Conservation (phyloP, 2,888 invertebrate species). For the Amiota mariae region DNA sequence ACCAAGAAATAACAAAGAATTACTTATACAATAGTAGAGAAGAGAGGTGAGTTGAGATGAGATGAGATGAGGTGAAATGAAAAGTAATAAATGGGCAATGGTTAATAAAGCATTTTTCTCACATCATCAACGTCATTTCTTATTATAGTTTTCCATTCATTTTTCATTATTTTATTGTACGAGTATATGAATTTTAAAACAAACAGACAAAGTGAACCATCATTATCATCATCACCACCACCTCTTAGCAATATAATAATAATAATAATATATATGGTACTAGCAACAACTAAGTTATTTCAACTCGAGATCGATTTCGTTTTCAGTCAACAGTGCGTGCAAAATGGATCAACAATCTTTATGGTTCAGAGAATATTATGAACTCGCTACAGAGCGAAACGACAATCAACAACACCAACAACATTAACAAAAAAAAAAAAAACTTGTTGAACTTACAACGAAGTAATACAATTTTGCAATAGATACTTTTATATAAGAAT, state of each 20-base stretch:
- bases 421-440: background rate
- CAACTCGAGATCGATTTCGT: slow-evolving; percentile 52
- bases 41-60: too few species aligned
- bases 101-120: slow-evolving; percentile 60
- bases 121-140: slow-evolving; percentile 53
- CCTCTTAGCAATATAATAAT: too few species aligned
- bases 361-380: slow-evolving; percentile 47
- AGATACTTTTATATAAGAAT: background rate
- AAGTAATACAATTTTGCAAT: slow-evolving; percentile 41
- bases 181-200: background rate
- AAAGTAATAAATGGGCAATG: too few species aligned
- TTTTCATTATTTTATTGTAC: slow-evolving; percentile 6
- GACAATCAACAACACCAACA: background rate
- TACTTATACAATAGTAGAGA: too few species aligned
- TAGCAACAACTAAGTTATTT: slow-evolving; percentile 7
- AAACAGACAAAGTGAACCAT: background rate
- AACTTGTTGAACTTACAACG: slow-evolving; percentile 10
- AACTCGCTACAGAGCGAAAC: slow-evolving; percentile 4
- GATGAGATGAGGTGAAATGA: too few species aligned
- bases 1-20: slow-evolving; percentile 44
- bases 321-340: slow-evolving; percentile 56
- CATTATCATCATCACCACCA: too few species aligned
- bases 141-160: background rate
- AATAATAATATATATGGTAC: background rate
- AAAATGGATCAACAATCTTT: slow-evolving; percentile 59